Base-by-base conservation (phyloP, 2,113 vertebrate species). In the Vanacampus margaritifer region DNA sequence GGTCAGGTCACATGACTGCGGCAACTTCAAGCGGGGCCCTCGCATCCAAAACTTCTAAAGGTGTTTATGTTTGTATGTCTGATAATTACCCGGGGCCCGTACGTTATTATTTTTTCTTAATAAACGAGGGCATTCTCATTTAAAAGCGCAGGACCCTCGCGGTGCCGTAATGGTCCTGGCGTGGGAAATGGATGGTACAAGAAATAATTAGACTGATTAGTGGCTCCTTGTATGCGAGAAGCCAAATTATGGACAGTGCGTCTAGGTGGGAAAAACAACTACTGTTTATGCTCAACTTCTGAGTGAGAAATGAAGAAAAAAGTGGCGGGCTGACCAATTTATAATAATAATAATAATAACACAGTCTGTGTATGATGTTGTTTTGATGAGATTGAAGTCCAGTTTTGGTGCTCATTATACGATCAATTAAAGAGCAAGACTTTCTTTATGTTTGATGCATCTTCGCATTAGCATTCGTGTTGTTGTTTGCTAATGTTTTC, bases 1-100 rank as follows among this genome's bases (percentile, higher is more conserved):
- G 89, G 86, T 86, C 86, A 90, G 86, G 86, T 89, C 88, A 90
- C 87, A 88, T 89, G 88, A 88, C 87, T 85, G 65, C 62, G 73
- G 83, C 67, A 84, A 81, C 81, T 75, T 73, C 75, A 61, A 81
- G 87, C 73, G 51, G 51, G 77, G 82, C 75, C 79, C 71, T 79
- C 67, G n/a, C 80, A 73, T 72, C 76, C 64, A 24, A 61, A 87
- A 85, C 80, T 89, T 89, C 87, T 90, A 64, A 90, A 81, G 87
- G 83, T 90, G 86, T 87, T 88, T 87, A 80, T 86, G 79, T 89
- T 87, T 80, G 79, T 84, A 87, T 10, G 82, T 88, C 80, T 89
- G 83, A 88, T 89, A 84, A 89, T 89, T 86, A 86, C 76, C 72
- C 72, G 21, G 69, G 82, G 72, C 16, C 70, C 54, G 54, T 79